Base-by-base conservation (phyloP, 2,113 vertebrate species). In the Coturnix japonica region DNA sequence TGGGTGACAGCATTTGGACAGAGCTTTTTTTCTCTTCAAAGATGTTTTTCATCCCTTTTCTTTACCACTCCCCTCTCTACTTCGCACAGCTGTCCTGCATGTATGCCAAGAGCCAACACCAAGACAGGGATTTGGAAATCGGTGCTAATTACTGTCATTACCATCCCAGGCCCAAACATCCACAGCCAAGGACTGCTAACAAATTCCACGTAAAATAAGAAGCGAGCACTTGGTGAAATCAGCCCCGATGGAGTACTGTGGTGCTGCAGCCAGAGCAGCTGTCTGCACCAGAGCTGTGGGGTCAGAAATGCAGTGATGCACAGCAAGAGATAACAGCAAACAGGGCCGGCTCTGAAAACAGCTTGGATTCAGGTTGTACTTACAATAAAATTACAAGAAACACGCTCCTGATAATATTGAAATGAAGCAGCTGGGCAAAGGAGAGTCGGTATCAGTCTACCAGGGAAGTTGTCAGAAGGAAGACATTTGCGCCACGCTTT, bases 71-170 rank as follows among this genome's bases (percentile, higher is more conserved):
- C 49, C n/a, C 54, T 44, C 46, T 33, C 26, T 77, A 49, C 53
- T 81, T 57, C 14, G 11, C 6, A 26, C 70, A 6, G 44, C 76
- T 85, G 57, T 71, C 33, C 86, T 20, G 37, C 6, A 1, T 1
- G 6, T 73, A 89, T 89, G 59, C 89, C 94, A 94, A 96, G 94
- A 6, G 78, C 96, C 95, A 95, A 93, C 83, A 88, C 39, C 0
- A 51, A 95, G 94, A 92, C 56, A 87, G 67, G 60, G 65, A 92
- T 95, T 93, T 46, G 81, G 93, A 96, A 97, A 96, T 95, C 95
- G 80, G 95, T 6, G 77, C 93, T 97, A 96, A 96, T 97, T 96
- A 95, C 94, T 93, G 75, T 94, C 94, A 96, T 96, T 96, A 95
- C 94, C 94, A 87, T 65, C 92, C 1, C 4, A 73, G 72, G 92